Evolutionary conservation across 1,140 invertebrate genomes (phyloP), one percentile per base, ranked within the genome.

Genomic region (Plodia interpunctella): DNA sequence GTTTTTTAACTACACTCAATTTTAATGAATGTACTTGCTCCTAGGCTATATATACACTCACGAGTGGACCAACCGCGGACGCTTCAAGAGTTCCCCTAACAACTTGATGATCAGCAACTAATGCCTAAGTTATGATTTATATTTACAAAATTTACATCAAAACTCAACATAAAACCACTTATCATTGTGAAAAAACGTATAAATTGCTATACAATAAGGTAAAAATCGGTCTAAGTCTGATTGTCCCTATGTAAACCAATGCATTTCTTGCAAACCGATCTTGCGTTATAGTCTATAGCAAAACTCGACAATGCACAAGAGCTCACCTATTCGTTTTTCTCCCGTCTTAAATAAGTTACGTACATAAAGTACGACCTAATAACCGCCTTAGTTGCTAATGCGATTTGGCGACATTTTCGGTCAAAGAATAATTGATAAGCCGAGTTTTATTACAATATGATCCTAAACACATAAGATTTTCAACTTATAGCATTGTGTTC

Each of bases 111-210:
- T 49, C 53, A 55, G 57, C 54, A 65, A 65, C 60, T 65, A 60
- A 57, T 70, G 59, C 70, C 68, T 76, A 77, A 61, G 70, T 69
- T 74, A 80, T 60, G 58, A 68, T 58, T 55, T 51, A 72, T 82
- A 82, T 82, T 78, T 82, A 82, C 79, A 82, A 73, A 78, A 80
- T 82, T 76, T 82, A 82, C 79, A 82, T 38, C 44, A 69, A 53
- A 68, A 50, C 11, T 44, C 21, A 15, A 20, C 51, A 8, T 53
- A 53, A 53, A 21, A 13, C 25, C 51, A 25, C 9, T 15, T n/a
- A 13, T 13, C 20, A 10, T 18, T 15, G 21, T 25, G 51, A 18
- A 53, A 53, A 53, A 53, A 51, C n/a, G 13, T 56, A 44, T 56
- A 21, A 49, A 9, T 57, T 61, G 63, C 58, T 66, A 58, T 38